Base-by-base conservation (phyloP, 2,113 vertebrate species). In the Muscicapa adusta region DNA sequence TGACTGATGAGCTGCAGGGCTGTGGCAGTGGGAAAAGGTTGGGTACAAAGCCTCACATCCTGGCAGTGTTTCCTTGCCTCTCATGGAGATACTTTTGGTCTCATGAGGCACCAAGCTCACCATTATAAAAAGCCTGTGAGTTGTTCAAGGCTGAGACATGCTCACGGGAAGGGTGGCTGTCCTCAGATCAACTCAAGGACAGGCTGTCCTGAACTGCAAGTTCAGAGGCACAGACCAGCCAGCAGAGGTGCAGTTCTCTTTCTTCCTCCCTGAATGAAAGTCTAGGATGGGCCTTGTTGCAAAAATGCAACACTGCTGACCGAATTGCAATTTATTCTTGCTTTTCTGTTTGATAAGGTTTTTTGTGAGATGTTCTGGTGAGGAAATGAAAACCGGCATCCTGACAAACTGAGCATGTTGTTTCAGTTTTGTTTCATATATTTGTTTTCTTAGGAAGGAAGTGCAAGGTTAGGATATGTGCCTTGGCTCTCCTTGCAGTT, bases 371-470 rank as follows among this genome's bases (percentile, higher is more conserved):
- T 54, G 10, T 40, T 78, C n/a, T 79, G 62, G 31, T 2, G 12
- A 66, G 58, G 70, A 93, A 81, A 81, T 61, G 66, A 72, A 85
- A 82, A 33, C 9, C 45, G 72, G 42, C 61, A 57, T 84, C 53
- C 76, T 82, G 84, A 82, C 71, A 78, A 89, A 38, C 0, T 1
- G 14, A 45, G 29, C 45, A 26, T 47, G 58, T 42, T 67, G 53
- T 88, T 94, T 92, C 62, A 50, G 53, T 87, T 94, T 94, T 89
- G 68, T 51, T 90, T 92, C 10, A 1, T 63, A 1, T 60, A 86
- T 91, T 83, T 88, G 14, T 73, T 93, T 90, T 80, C 53, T 60
- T 68, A 73, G 63, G 82, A 85, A 85, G 81, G 77, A 89, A 80
- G 43, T 14, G 57, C 58, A 58, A 68, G 34, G 54, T 60, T 93